Base-by-base conservation (phyloP, 1,140 invertebrate genomes). In the Papilio aristodemus region DNA sequence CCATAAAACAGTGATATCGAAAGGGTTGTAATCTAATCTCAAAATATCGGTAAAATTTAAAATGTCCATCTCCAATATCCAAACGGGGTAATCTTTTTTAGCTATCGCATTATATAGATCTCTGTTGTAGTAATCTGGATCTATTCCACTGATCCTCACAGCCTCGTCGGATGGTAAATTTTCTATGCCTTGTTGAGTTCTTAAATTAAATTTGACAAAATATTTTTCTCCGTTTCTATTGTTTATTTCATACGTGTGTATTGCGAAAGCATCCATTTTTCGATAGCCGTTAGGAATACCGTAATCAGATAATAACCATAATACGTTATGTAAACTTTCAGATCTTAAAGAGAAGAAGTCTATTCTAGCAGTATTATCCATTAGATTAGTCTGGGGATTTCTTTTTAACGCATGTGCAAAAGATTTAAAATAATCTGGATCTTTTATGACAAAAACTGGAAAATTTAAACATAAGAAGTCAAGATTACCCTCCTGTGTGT, bases 221-320 rank as follows among this genome's bases (percentile, higher is more conserved):
- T 93, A 84, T 38, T 91, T 84, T 46, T 91, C 76, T 8, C 93
- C 93, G 1, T 93, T 72, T 14, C 85, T 87, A 84, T 96, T 96
- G 27, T 95, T 92, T 41, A 95, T 80, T 74, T 94, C 94, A 78
- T 94, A 96, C 1, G 95, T 95, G 77, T 96, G 94, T 50, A 94
- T 93, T 3, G 94, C 94, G 72, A 94, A 89, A 0, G 68, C 90
- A 74, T 95, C 91, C 93, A 95, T 95, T 73, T 93, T 92, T 67
- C 96, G 93, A 85, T 95, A 95, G 7, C 97, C 97, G 83, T 97
- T 95, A 1, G 97, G 97, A 58, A 96, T 96, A 19, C 97, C 97
- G 76, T 96, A 93, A 91, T 98, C 97, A 10, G 95, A 94, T 75
- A 97, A 96, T 17, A 97, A 84, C 85, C 97, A 95, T 86, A 96